These are phyloP conservation scores for Aptenodytes patagonicus DNA, from an alignment of 2,113 vertebrate genomes.

Conservation along the genomic window DNA sequence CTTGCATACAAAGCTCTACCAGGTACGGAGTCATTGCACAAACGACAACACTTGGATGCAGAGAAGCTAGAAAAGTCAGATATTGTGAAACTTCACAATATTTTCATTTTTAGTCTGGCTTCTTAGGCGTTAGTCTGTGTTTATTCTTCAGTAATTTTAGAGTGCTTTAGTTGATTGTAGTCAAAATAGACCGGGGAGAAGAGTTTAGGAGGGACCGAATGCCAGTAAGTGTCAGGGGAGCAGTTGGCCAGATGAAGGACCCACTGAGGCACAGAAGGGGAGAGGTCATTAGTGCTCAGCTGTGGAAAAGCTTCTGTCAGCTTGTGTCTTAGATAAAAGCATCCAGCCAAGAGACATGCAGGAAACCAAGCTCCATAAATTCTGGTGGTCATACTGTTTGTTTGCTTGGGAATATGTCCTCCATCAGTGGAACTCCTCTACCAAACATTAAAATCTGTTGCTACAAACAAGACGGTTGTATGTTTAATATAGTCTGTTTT, in stretches of 20 bases:
- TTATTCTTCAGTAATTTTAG: background rate
- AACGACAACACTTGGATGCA: background rate
- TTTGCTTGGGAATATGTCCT: background rate
- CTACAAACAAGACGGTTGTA: background rate
- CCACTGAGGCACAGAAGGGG: background rate
- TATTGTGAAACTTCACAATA: rapidly evolving
- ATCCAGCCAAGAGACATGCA: background rate
- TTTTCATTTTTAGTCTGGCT: background rate
- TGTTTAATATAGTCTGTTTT: background rate
- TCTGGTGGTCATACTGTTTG: background rate
- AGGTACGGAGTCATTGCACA: slow-evolving; percentile 72
- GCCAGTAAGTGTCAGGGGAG: background rate
- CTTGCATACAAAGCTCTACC: slow-evolving; percentile 98
- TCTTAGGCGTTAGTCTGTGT: background rate
- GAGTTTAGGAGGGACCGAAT: background rate
- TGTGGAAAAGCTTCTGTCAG: background rate
- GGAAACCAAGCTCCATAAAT: background rate
- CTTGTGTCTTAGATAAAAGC: background rate
- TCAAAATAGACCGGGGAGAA: background rate
- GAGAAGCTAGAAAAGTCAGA: background rate
- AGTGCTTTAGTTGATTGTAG: background rate
- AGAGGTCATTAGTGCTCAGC: background rate
- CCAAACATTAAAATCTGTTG: background rate
- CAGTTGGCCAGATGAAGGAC: background rate
- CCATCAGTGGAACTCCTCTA: background rate